phyloP scores from a whole-genome alignment of 2,797 vertebrate genomes.

The Heteromormyrus szaboi region DNA sequence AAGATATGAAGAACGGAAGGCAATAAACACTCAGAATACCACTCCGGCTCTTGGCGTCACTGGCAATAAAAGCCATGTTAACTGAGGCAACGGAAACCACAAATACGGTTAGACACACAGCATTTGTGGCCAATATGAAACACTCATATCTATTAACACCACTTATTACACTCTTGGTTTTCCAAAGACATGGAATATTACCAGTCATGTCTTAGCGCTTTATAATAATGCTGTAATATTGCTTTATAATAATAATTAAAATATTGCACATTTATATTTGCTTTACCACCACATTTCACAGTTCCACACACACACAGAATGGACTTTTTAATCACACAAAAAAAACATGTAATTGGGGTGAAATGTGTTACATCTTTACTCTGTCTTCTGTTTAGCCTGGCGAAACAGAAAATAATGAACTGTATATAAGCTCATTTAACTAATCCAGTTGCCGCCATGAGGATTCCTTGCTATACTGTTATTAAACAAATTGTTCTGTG shows the following conservation, averaged over 20 bases:
- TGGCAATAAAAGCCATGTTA: conserved; percentile 25
- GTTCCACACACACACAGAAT: background rate
- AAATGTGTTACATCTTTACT: background rate
- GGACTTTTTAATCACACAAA: background rate
- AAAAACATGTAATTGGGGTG: background rate
- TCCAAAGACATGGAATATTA: background rate
- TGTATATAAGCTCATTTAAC: background rate
- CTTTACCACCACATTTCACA: background rate
- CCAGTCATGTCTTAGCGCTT: background rate
- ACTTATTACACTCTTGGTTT: background rate
- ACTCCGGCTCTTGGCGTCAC: conserved; percentile 32
- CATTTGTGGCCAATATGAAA: conserved; percentile 22
- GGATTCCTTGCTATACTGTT: background rate
- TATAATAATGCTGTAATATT: background rate
- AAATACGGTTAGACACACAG: conserved; percentile 36
- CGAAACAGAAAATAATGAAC: background rate
- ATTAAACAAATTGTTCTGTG: background rate
- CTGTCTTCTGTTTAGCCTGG: background rate
- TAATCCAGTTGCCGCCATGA: background rate
- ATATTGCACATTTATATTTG: background rate
- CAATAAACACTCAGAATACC: conserved; percentile 39
- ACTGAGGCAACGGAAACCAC: conserved; percentile 25
- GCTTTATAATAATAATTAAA: background rate
- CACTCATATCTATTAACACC: conserved; percentile 6
- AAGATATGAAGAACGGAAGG: conserved; percentile 34